Evolutionary conservation across 1,140 invertebrate species (phyloP).

Genomic region (Schmidtea mediterranea): DNA sequence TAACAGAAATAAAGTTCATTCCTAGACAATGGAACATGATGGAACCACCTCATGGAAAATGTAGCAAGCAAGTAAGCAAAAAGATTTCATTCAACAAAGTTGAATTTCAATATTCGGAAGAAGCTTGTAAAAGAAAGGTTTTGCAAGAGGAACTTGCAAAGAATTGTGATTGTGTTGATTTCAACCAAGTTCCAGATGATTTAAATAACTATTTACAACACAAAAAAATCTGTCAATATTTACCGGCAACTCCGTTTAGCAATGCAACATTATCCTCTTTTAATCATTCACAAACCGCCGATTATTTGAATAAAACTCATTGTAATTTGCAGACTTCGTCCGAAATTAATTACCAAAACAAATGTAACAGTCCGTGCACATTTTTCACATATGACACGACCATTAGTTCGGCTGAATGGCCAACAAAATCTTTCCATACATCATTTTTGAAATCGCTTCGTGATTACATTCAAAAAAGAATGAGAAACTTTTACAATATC

Average conservation of each 20-base stretch:
- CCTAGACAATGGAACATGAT: neutral
- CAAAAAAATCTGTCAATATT: neutral
- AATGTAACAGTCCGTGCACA: neutral
- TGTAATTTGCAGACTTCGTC: too few relatives aligned
- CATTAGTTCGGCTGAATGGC: neutral
- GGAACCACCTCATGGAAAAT: constrained; percentile 2
- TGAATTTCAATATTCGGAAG: neutral
- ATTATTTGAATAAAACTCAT: too few relatives aligned
- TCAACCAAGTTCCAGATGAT: too few relatives aligned
- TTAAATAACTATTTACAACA: neutral
- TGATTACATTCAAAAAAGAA: neutral
- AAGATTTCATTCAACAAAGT: neutral
- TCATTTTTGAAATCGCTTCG: neutral
- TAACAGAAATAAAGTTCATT: neutral
- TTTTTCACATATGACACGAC: constrained; percentile 1
- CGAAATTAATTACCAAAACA: neutral
- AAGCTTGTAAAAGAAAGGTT: neutral
- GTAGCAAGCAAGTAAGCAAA: neutral
- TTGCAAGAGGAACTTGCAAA: too few relatives aligned
- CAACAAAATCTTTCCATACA: neutral
- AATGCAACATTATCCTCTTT: neutral
- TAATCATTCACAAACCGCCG: too few relatives aligned
- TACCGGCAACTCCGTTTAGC: neutral
- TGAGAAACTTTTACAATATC: too few relatives aligned
- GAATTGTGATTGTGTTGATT: neutral